A percentile compares a stretch with the other conserved stretches of the same genome.
phyloP scores from a whole-genome alignment of 1,140 invertebrate species.

The Calliphora vicina region DNA sequence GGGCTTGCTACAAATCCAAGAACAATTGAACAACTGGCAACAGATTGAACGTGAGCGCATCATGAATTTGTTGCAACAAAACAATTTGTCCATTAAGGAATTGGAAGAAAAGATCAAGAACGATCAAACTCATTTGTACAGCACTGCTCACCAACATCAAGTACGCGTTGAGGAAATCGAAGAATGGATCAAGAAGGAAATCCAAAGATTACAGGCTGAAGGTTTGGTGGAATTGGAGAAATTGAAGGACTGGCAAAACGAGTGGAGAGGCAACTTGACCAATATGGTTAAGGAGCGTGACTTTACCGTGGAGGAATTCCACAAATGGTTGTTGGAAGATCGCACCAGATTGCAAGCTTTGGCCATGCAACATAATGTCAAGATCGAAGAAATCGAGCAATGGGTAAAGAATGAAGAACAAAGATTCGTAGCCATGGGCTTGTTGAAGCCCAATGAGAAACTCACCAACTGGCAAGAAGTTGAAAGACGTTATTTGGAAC shows the following conservation, averaged over 20 bases:
- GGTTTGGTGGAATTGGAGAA: conserved; percentile 56
- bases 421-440: conserved; percentile 56
- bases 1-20: conserved; percentile 53
- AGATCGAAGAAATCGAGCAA: conserved; percentile 59
- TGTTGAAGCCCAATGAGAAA: conserved; percentile 58
- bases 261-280: conserved; percentile 59
- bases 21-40: conserved; percentile 58
- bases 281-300: conserved; percentile 60
- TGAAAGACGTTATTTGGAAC: conserved; percentile 55
- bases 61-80: conserved; percentile 53
- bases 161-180: conserved; percentile 60
- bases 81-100: conserved; percentile 57
- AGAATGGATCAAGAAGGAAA: conserved; percentile 58
- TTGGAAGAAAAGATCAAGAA: conserved; percentile 50
- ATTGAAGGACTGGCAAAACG: conserved; percentile 56
- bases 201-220: conserved; percentile 51
- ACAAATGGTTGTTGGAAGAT: conserved; percentile 59
- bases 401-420: conserved; percentile 61
- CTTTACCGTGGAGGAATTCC: conserved; percentile 59
- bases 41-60: conserved; percentile 56
- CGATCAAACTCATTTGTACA: conserved; percentile 56
- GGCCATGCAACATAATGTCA: conserved; percentile 60
- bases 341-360: conserved; percentile 51
- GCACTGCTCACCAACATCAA: conserved; percentile 56
- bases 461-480: conserved; percentile 61